A percentile compares a stretch with the other conserved stretches of the same genome.
phyloP scores from a whole-genome alignment of 2,888 invertebrate species.

The Leptinotarsa peninsularis region DNA sequence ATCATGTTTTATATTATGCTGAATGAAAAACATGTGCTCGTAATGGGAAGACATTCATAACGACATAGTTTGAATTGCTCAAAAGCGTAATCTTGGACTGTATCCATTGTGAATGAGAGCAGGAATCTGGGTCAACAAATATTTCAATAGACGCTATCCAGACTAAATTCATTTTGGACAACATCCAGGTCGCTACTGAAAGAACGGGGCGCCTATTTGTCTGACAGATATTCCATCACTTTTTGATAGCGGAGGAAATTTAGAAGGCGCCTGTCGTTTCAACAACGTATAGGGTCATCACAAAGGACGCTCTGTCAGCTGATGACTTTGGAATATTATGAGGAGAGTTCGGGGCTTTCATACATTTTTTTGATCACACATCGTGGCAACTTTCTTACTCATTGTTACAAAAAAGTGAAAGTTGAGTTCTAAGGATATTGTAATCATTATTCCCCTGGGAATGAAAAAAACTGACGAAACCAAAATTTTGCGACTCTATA shows the following conservation, averaged over 20 bases:
- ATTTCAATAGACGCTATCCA: conserved; percentile 22
- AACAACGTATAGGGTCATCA: background rate
- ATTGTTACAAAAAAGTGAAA: too few relatives aligned
- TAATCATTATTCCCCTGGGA: too few relatives aligned
- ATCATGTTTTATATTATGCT: background rate
- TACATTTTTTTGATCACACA: too few relatives aligned
- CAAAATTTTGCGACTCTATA: too few relatives aligned
- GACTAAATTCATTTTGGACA: conserved; percentile 24
- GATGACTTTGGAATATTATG: background rate
- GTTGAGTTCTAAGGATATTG: too few relatives aligned
- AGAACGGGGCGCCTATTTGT: conserved; percentile 32
- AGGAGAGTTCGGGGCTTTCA: background rate
- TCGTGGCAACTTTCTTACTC: too few relatives aligned
- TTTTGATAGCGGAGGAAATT: conserved; percentile 18
- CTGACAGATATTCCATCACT: conserved; percentile 25
- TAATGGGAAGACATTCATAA: background rate
- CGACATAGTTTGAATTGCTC: background rate
- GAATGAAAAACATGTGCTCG: background rate
- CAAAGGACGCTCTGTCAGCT: background rate
- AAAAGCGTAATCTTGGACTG: background rate
- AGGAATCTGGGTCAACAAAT: conserved; percentile 10
- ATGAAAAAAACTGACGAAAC: too few relatives aligned
- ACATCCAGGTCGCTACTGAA: conserved; percentile 31
- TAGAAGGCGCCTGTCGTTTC: background rate
- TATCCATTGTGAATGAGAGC: background rate